Conservation (phyloP, 2,113 vertebrate species). For the Elaphurus davidianus region DNA sequence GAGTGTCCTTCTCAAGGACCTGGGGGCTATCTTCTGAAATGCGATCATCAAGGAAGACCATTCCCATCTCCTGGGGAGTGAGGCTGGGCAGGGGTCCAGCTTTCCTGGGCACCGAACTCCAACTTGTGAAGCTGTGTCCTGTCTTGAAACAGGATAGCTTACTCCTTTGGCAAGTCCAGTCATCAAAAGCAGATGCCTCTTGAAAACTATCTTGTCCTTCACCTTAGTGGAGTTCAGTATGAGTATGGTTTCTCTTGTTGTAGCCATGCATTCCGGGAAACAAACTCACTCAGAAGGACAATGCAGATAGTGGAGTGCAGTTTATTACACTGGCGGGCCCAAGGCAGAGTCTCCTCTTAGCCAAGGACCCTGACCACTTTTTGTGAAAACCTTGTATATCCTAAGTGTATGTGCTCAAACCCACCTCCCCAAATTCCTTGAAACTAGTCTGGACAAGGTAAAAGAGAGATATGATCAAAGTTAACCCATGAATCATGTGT, state of each 20-base stretch:
- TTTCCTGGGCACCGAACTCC: background rate
- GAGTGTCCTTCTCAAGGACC: background rate
- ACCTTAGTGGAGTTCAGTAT: background rate
- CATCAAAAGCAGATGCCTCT: background rate
- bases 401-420: background rate
- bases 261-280: background rate
- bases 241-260: background rate
- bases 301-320: background rate
- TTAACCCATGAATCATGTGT: background rate
- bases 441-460: background rate
- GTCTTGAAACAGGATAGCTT: background rate
- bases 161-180: background rate
- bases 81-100: background rate
- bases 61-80: too few species aligned
- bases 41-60: background rate
- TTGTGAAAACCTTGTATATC: background rate
- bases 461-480: background rate
- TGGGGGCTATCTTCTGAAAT: background rate
- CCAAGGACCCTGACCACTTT: background rate
- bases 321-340: background rate
- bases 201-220: background rate
- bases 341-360: background rate
- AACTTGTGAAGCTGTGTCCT: background rate
- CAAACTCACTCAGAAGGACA: background rate
- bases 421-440: background rate